A percentile compares a stretch with the other conserved stretches of the same genome.
phyloP scores from a whole-genome alignment of 2,888 invertebrate genomes.

The Perdita meconis region DNA sequence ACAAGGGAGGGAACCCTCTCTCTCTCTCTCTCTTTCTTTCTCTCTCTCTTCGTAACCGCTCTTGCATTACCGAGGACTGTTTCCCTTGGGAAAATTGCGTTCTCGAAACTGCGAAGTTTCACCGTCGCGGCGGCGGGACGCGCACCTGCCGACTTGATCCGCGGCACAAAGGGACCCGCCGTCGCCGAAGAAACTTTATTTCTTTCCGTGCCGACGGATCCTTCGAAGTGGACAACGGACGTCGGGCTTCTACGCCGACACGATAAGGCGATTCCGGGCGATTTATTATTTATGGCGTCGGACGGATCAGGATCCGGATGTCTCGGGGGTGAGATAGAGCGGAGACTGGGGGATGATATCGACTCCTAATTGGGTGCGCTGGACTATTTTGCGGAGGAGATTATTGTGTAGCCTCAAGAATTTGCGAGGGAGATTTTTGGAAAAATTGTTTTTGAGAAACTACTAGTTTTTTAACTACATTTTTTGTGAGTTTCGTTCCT shows the following conservation, averaged over 20 bases:
- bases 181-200: slow-evolving; percentile 46
- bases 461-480: no score
- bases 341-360: background rate
- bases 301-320: background rate
- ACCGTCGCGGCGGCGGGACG: slow-evolving; percentile 34
- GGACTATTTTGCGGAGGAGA: no score
- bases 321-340: slow-evolving; percentile 2
- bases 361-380: no score
- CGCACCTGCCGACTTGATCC: slow-evolving; percentile 31
- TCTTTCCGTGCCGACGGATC: slow-evolving; percentile 12
- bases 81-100: slow-evolving; percentile 67
- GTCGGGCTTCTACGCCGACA: slow-evolving; percentile 13
- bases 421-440: no score
- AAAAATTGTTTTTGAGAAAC: no score
- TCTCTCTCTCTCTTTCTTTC: slow-evolving; percentile 9
- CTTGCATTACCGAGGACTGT: slow-evolving; percentile 64
- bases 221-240: slow-evolving; percentile 24
- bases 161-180: background rate
- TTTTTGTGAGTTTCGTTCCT: no score
- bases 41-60: slow-evolving; percentile 33
- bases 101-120: slow-evolving; percentile 57
- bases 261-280: slow-evolving; percentile 48
- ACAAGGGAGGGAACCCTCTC: slow-evolving; percentile 17
- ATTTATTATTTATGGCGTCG: slow-evolving; percentile 49
- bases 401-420: no score